Evolutionary conservation across 2,113 vertebrate genomes (phyloP).

Genomic region (Spheniscus mendiculus): DNA sequence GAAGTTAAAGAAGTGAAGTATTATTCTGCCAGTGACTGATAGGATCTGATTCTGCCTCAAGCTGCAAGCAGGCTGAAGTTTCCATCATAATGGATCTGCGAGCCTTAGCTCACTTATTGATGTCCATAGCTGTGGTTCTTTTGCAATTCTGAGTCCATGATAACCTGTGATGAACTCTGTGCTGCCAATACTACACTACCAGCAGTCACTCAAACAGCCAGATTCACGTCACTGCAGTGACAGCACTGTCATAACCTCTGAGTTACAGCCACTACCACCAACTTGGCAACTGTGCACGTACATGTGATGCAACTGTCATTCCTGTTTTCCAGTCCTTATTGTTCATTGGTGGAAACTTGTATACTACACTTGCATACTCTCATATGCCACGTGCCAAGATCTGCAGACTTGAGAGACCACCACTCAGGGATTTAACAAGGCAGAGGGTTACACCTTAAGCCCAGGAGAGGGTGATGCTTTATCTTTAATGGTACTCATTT

Average conservation of each 20-base stretch:
- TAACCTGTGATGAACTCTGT: neutral
- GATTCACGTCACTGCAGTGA: neutral
- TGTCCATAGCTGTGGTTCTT: neutral
- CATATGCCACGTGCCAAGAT: neutral
- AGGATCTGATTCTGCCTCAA: neutral
- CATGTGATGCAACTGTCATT: neutral
- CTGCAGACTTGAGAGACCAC: neutral
- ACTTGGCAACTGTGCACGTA: neutral
- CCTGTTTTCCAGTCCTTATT: neutral
- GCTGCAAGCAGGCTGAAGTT: neutral
- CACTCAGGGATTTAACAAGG: neutral
- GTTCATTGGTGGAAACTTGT: neutral
- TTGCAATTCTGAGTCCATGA: accelerated
- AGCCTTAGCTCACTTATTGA: neutral
- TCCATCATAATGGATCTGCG: neutral
- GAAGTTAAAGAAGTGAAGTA: neutral
- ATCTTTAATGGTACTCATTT: neutral
- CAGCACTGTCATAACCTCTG: neutral
- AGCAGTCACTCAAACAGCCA: neutral
- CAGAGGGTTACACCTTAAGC: neutral
- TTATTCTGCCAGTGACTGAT: neutral
- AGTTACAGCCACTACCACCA: neutral
- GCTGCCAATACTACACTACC: neutral
- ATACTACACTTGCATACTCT: neutral
- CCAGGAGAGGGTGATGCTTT: accelerated